Percentiles rank a stretch among this genome's conserved stretches.
These are phyloP conservation scores for Seira musarum DNA, from an alignment of 2,888 invertebrate genomes.

Conservation along the genomic window DNA sequence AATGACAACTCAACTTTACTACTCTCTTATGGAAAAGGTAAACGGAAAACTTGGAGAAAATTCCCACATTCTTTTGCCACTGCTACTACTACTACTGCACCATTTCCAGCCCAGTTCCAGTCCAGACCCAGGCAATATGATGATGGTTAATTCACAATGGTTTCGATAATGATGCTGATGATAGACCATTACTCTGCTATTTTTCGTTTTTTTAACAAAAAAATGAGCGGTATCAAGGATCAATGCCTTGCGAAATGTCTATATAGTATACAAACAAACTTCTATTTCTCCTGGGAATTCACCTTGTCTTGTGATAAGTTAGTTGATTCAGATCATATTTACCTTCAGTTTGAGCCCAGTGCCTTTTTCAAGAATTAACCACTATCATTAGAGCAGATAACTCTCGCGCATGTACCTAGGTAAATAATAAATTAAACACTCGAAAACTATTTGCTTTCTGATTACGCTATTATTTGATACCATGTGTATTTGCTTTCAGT, in stretches of 20 bases:
- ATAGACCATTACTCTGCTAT: neutral
- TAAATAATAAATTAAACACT: too few species aligned
- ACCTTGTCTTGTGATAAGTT: too few species aligned
- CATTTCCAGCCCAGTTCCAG: too few species aligned
- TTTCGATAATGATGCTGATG: constrained; percentile 3
- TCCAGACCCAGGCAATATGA: neutral
- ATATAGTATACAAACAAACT: neutral
- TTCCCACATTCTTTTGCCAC: neutral
- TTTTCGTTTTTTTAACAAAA: neutral
- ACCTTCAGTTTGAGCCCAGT: neutral
- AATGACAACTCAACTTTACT: neutral
- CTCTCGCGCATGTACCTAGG: neutral
- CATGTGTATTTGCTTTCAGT: neutral
- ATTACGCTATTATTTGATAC: neutral
- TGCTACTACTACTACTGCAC: neutral
- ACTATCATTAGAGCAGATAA: neutral
- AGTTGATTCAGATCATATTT: neutral
- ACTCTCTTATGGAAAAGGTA: neutral
- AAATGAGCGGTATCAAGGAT: neutral
- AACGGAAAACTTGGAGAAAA: neutral
- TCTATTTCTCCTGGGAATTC: too few species aligned
- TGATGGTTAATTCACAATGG: neutral
- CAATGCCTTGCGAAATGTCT: neutral
- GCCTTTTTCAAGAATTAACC: neutral
- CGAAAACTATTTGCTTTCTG: too few species aligned